These are phyloP conservation scores for Protobothrops mucrosquamatus DNA, from an alignment of 2,113 vertebrate genomes.

Conservation along the genomic window DNA sequence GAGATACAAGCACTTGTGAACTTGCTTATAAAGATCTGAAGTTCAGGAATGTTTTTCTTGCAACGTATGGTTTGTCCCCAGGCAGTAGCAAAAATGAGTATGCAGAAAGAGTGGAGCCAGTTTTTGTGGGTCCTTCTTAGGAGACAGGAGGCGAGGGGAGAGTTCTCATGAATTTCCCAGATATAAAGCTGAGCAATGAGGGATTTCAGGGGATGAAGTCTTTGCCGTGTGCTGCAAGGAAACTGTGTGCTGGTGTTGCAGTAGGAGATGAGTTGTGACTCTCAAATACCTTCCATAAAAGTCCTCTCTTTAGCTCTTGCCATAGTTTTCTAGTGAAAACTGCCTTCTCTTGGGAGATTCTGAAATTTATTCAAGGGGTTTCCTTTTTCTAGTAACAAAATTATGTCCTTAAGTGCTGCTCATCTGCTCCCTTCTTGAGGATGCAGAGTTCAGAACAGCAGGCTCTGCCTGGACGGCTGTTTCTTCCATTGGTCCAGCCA, in stretches of 20 bases:
- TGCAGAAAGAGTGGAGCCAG: neutral
- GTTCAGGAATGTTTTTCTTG: neutral
- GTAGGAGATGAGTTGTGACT: neutral
- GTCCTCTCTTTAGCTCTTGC: neutral
- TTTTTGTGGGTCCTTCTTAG: neutral
- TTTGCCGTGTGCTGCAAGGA: neutral
- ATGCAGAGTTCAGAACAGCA: rapidly evolving
- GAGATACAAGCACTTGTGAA: neutral
- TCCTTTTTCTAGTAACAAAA: neutral
- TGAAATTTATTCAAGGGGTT: neutral
- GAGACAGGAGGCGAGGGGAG: neutral
- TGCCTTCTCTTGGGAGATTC: too few relatives aligned
- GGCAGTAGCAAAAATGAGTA: neutral
- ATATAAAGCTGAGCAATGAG: neutral
- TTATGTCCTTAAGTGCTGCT: neutral
- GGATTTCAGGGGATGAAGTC: neutral
- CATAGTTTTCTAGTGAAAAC: neutral
- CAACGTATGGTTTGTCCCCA: neutral
- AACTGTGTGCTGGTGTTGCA: neutral
- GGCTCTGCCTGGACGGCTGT: neutral
- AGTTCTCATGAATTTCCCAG: neutral
- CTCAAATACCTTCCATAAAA: neutral
- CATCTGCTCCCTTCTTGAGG: neutral
- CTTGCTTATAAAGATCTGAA: neutral
- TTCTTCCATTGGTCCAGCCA: neutral